These are phyloP conservation scores for Mesorhabditis sp. DNA, from an alignment of 2,888 invertebrate species.

Conservation along the genomic window DNA sequence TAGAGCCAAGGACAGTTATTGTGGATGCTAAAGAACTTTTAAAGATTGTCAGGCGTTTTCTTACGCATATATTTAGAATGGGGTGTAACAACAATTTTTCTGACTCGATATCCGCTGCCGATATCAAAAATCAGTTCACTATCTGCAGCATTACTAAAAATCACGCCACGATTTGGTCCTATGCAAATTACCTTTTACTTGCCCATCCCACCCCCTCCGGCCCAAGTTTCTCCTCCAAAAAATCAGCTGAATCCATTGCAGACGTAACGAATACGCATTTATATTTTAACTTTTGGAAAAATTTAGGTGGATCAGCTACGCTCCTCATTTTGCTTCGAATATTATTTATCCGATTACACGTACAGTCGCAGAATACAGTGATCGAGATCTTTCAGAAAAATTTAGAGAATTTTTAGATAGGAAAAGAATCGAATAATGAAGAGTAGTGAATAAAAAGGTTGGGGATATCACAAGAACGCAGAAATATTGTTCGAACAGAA, in stretches of 20 bases:
- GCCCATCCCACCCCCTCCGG: neutral
- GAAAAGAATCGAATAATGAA: neutral
- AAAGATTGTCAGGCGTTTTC: neutral
- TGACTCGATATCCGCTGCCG: neutral
- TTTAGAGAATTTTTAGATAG: neutral
- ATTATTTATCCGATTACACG: no score
- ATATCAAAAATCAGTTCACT: neutral
- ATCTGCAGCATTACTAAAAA: neutral
- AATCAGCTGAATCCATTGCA: neutral
- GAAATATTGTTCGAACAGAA: no score
- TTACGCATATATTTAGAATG: neutral
- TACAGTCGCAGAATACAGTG: neutral
- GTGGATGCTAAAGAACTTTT: neutral
- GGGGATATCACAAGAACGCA: neutral
- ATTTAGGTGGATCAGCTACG: neutral
- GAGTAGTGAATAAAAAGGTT: neutral
- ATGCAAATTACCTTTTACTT: neutral
- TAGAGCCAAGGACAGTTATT: neutral
- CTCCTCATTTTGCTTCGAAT: neutral
- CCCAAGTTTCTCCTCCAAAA: neutral
- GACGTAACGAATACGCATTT: neutral
- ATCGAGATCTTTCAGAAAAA: neutral
- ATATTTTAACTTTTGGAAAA: neutral
- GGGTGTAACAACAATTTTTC: conserved; percentile 4
- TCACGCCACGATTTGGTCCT: neutral